These are phyloP conservation scores for Epinotia ramella DNA, from an alignment of 2,888 invertebrate species.

Conservation along the genomic window DNA sequence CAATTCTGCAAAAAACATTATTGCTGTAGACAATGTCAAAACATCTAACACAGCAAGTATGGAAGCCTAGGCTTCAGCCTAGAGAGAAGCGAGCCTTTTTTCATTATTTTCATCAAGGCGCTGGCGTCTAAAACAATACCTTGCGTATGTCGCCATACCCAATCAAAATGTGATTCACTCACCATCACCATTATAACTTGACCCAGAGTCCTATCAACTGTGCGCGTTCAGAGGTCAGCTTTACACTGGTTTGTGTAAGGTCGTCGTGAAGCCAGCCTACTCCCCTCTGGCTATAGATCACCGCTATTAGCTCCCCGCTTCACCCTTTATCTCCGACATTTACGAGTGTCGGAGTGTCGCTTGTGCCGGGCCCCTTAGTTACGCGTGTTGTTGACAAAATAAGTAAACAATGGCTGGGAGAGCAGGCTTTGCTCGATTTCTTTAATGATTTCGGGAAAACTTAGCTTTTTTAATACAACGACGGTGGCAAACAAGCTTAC, in stretches of 20 bases:
- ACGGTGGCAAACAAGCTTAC: too few species aligned
- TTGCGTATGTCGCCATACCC: neutral
- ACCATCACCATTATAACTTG: neutral
- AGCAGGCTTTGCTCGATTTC: too few species aligned
- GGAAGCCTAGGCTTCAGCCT: too few species aligned
- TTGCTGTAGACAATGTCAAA: too few species aligned
- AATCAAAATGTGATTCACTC: neutral
- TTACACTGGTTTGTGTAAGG: neutral
- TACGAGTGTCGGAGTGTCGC: neutral
- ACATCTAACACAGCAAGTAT: neutral
- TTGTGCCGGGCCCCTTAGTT: neutral
- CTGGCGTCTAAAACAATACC: neutral
- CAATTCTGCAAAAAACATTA: too few species aligned
- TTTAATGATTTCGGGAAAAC: too few species aligned
- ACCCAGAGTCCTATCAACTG: neutral
- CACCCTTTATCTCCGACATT: constrained; percentile 28
- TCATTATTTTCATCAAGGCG: neutral
- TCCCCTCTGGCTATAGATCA: constrained; percentile 34
- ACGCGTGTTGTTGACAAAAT: neutral
- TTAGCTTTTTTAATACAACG: too few species aligned
- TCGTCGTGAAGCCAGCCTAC: neutral
- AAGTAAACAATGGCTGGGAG: neutral
- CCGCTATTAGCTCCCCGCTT: constrained; percentile 36
- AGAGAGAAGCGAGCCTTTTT: too few species aligned
- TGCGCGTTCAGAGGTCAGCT: constrained; percentile 3